Evolutionary conservation across 1,140 invertebrate genomes (phyloP).

Genomic region (Galleria mellonella): DNA sequence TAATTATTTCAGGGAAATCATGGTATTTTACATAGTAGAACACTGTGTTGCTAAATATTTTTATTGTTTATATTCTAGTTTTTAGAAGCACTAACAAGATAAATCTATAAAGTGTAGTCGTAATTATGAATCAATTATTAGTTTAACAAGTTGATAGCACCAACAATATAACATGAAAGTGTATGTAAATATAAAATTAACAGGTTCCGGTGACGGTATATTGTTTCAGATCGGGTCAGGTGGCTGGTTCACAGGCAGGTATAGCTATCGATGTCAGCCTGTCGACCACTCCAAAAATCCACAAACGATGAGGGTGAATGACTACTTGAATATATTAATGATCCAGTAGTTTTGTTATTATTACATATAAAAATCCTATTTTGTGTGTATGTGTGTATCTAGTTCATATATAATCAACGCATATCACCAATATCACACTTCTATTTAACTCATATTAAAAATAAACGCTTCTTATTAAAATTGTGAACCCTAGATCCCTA

Average conservation of each 20-base stretch:
- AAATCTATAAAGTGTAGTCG: background rate
- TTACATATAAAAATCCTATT: background rate
- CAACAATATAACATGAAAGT: slow-evolving; percentile 14
- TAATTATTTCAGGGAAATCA: slow-evolving; percentile 13
- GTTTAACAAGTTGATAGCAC: slow-evolving; percentile 23
- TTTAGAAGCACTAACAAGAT: too few species aligned
- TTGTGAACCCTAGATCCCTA: too few species aligned
- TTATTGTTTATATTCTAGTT: too few species aligned
- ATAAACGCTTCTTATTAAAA: too few species aligned
- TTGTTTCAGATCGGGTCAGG: slow-evolving; percentile 88
- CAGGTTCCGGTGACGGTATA: slow-evolving; percentile 64
- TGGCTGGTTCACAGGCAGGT: slow-evolving; percentile 92
- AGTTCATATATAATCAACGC: background rate
- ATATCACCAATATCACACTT: too few species aligned
- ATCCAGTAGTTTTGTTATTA: slow-evolving; percentile 5
- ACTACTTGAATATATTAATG: slow-evolving; percentile 36
- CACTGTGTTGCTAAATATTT: too few species aligned
- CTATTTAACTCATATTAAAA: too few species aligned
- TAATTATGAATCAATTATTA: slow-evolving; percentile 1
- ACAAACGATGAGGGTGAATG: slow-evolving; percentile 88
- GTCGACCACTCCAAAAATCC: slow-evolving; percentile 94
- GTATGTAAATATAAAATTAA: slow-evolving; percentile 47
- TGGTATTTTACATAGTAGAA: too few species aligned
- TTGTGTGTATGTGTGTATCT: too few species aligned
- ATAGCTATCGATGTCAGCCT: slow-evolving; percentile 95